Percentiles rank a stretch among this genome's conserved stretches.
phyloP scores from a whole-genome alignment of 2,888 invertebrate genomes.

The Melikaiella ostensackeni region DNA sequence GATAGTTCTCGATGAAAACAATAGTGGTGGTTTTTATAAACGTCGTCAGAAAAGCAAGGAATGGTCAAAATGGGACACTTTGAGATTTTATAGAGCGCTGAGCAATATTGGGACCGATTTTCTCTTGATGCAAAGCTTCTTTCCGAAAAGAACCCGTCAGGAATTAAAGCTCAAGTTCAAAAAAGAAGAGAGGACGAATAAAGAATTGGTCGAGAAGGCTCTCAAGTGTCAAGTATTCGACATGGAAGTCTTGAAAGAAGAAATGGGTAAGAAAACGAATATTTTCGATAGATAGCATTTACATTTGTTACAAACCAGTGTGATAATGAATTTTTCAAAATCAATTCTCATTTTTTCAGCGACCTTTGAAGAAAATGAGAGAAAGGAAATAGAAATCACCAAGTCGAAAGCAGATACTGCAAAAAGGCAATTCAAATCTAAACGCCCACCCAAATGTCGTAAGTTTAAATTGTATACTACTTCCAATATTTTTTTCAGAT shows the following conservation, averaged over 20 bases:
- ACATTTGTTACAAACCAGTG: not conserved
- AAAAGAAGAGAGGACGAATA: constrained; percentile 90
- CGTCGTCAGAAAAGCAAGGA: constrained; percentile 84
- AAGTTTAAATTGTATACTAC: constrained; percentile 40
- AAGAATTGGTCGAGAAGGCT: constrained; percentile 86
- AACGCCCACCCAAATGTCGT: constrained; percentile 55
- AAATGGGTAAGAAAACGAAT: constrained; percentile 78
- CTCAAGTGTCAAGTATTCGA: constrained; percentile 85
- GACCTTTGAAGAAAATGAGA: constrained; percentile 61
- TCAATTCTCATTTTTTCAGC: constrained; percentile 53
- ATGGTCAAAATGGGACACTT: constrained; percentile 88
- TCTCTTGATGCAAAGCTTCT: constrained; percentile 90
- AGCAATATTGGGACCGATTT: constrained; percentile 96
- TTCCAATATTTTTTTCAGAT: too few species aligned
- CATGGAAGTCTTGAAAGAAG: constrained; percentile 80
- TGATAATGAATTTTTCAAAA: constrained; percentile 40
- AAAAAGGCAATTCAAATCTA: constrained; percentile 47
- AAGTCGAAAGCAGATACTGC: constrained; percentile 7
- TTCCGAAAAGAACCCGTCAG: constrained; percentile 87
- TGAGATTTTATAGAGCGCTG: constrained; percentile 94
- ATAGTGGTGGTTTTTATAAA: constrained; percentile 82
- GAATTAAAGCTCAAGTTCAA: constrained; percentile 96
- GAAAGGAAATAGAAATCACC: constrained; percentile 55
- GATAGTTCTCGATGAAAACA: constrained; percentile 82
- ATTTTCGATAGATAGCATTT: constrained; percentile 32